Conservation (phyloP, 35 echinoderm and acorn worm genomes). For the Chiridota heheva region DNA sequence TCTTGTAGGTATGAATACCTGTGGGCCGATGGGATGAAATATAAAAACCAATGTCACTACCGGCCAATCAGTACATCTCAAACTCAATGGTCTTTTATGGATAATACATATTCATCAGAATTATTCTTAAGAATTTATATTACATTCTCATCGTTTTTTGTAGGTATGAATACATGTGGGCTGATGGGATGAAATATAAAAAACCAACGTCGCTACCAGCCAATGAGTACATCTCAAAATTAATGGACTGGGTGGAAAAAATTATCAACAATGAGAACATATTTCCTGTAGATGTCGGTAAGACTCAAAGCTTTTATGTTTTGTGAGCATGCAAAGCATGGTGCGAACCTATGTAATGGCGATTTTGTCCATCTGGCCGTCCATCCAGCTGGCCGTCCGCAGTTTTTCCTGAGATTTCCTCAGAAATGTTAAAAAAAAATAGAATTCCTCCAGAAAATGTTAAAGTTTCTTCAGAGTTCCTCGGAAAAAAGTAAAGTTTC, state of each 20-base stretch:
- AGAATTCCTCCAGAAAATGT: neutral
- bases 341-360: neutral
- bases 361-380: neutral
- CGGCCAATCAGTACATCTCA: no score
- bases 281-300: conserved; percentile 89
- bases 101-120: no score
- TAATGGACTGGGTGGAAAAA: conserved; percentile 98
- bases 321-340: no score
- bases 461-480: no score
- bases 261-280: conserved; percentile 93
- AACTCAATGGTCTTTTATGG: no score
- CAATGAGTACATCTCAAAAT: conserved; percentile 76
- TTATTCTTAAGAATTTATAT: no score
- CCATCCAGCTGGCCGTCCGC: neutral
- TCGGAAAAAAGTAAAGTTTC: no score
- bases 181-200: conserved; percentile 94
- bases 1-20: no score
- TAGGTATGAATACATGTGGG: conserved; percentile 99
- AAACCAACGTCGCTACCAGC: conserved; percentile 90
- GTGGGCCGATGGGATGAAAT: no score
- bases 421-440: no score
- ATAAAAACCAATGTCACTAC: no score
- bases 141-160: neutral
- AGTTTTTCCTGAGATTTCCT: conserved; percentile 1
- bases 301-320: neutral